Base-by-base conservation (phyloP, 2,888 invertebrate species). In the Drosophila nr. medialis region DNA sequence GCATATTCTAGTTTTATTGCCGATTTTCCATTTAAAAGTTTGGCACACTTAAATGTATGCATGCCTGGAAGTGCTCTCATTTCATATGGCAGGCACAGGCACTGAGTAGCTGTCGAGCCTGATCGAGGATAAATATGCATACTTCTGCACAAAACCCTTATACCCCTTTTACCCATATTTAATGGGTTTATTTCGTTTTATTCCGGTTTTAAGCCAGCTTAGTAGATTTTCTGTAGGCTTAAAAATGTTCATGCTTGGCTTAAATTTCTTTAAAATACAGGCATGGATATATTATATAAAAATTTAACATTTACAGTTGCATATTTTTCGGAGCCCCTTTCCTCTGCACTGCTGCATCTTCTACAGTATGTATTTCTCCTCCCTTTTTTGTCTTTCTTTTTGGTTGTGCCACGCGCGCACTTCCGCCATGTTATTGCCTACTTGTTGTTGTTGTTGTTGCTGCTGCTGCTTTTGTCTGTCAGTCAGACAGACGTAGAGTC, bases 371-470 rank as follows among this genome's bases (percentile, higher is more conserved):
- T 71, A 61, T 70, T 40, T 67, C 38, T 64, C 45, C 58, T 7
- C 59, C 15, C 18, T 27, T 38, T 42, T 58, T 59, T 60, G 55
- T 59, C 42, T 55, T 54, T 63, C 67, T 60, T 77, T 70, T 86
- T 62, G 69, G 65, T 64, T 68, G 69, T 72, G 86, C 86, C 83
- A 84, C 82, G 77, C 84, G 86, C 86, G 64, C 77, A 81, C 89
- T 89, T 89, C 85, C 85, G 86, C 70, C 81, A 58, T 80, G 81
- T 76, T 88, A 84, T 84, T 86, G 84, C 86, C 74, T 62, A 74
- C 66, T 68, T 68, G 59, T 63, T 50, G 27, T 36, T 58, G 27
- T 36, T 58, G 63, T 38, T 65, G 60, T 59, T 70, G 55, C 34
- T 65, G 64, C 49, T 68, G 45, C 56, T 63, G 42, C 24, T 54